Base-by-base conservation (phyloP, 1,140 invertebrate genomes). In the Diorhabda elongata region DNA sequence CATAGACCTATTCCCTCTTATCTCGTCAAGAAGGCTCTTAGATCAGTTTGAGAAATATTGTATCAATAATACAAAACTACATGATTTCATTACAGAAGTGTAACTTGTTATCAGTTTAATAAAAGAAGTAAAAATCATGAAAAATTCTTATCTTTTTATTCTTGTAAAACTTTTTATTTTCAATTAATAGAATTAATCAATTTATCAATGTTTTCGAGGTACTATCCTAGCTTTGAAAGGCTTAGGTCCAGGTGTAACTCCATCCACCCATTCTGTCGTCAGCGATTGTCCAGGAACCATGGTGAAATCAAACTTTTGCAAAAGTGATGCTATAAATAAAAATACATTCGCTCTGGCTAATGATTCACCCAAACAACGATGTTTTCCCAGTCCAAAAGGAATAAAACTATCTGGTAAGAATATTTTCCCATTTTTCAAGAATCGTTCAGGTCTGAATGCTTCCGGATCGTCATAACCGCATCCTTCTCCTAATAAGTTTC, bases 271-370 rank as follows among this genome's bases (percentile, higher is more conserved):
- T 44, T 88, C 85, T 42, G 85, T 82, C n/a, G 86, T 83, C 1
- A 91, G 91, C 64, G 87, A 82, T 56, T 82, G 77, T 0, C 88
- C 89, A 3, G 88, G 86, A 3, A 87, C 84, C 1, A 88, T 77
- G 2, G 83, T 78, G 76, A 95, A 88, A 3, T 85, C 87, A 69
- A 93, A 95, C 61, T 86, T 87, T 80, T 96, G 94, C 61, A 97
- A 79, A 42, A 96, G 80, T 0, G 88, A 85, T 2, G 92, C 87
- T 3, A 88, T 90, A 76, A 95, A 93, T 26, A 96, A 77, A 74
- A 97, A 97, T 7, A 97, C 84, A 74, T 95, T 96, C 69, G 91
- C 89, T 74, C 89, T 90, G 2, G 93, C 94, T 63, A 97, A 78
- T 26, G 88, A 83, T 82, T 96, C 93, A 6, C 95, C 95, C 76